A percentile compares a stretch with the other conserved stretches of the same genome.
phyloP scores from a whole-genome alignment of 2,113 vertebrate genomes.

The human (Homo sapiens) region GRCh38 chr1:82150001-82150500 shows the following conservation, averaged over 20 bases:
- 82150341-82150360: neutral
- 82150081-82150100: neutral
- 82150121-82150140: neutral
- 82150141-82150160: neutral
- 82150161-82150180: neutral
- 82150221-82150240: neutral
- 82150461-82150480: too few species aligned
- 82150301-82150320: neutral
- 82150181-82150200: neutral
- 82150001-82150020: neutral
- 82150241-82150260: neutral
- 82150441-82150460: neutral
- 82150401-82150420: neutral
- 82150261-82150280: neutral
- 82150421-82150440: neutral
- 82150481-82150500: too few species aligned
- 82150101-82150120: neutral
- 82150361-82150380: neutral
- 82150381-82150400: neutral
- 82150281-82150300: neutral
- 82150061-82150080: slow-evolving; percentile 12
- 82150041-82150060: neutral
- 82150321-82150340: neutral
- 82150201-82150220: neutral
- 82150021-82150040: neutral